Conservation (phyloP, 2,113 vertebrate species). For the Corapipo altera region DNA sequence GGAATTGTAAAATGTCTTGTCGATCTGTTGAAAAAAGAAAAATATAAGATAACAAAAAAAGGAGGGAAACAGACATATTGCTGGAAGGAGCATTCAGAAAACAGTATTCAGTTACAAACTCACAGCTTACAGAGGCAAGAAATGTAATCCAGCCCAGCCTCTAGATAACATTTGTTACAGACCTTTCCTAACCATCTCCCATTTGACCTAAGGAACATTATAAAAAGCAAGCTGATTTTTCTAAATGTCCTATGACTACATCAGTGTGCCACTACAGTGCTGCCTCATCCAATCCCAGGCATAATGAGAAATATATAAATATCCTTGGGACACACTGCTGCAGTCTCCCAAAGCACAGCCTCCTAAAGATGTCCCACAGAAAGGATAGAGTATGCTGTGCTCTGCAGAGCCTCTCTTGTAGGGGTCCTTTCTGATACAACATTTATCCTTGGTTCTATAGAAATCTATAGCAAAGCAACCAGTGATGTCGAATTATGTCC, state of each 20-base stretch:
- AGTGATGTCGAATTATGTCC: background rate
- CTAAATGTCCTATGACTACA: background rate
- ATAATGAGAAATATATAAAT: background rate
- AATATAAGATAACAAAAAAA: conserved; percentile 25
- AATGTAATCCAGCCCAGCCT: background rate
- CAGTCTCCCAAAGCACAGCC: background rate
- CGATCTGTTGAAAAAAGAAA: conserved; percentile 75
- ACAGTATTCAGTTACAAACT: background rate
- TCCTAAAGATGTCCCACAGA: background rate
- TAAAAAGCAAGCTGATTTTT: background rate
- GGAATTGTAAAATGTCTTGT: conserved; percentile 78
- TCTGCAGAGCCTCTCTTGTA: background rate
- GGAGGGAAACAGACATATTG: background rate
- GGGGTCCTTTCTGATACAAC: background rate
- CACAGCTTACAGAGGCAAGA: background rate
- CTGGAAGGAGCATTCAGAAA: conserved; percentile 7
- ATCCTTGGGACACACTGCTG: background rate
- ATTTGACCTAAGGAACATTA: background rate
- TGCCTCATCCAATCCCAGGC: accelerated
- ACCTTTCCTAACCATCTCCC: background rate
- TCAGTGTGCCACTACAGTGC: background rate
- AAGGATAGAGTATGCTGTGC: background rate
- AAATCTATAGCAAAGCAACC: background rate
- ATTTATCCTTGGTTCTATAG: background rate
- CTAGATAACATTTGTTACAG: background rate